phyloP scores from a whole-genome alignment of 1,140 invertebrate species.

The Temnothorax nylanderi region DNA sequence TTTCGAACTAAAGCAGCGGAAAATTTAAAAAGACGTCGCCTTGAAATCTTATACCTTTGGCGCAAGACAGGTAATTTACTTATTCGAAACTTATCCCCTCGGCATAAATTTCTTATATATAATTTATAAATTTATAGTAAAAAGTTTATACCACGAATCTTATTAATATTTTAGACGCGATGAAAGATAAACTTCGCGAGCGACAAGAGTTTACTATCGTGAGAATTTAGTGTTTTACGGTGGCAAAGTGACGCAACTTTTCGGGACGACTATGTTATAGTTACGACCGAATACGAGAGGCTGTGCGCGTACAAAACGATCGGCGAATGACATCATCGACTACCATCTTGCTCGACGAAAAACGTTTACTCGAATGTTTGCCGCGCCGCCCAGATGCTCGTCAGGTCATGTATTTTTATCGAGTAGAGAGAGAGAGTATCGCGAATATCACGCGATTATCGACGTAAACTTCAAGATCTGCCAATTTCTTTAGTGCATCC shows the following conservation, averaged over 20 bases:
- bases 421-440: background rate
- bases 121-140: conserved; percentile 28
- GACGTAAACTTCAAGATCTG: background rate
- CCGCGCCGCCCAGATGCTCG: conserved; percentile 33
- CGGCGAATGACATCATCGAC: conserved; percentile 53
- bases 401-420: conserved; percentile 35
- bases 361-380: conserved; percentile 28
- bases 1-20: background rate
- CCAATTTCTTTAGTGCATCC: background rate
- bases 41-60: background rate
- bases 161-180: conserved; percentile 52
- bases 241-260: conserved; percentile 29
- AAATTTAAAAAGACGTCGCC: background rate
- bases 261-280: conserved; percentile 42
- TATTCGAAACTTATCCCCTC: background rate
- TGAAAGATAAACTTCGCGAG: background rate
- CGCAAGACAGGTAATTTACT: background rate
- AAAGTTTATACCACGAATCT: background rate
- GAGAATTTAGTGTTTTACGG: background rate
- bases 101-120: background rate
- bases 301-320: conserved; percentile 49
- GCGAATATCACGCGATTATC: conserved; percentile 19
- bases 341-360: background rate
- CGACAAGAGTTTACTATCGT: background rate
- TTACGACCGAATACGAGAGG: conserved; percentile 33